Base-by-base conservation (phyloP, 1,140 invertebrate species). In the Drosophila ohnishii region DNA sequence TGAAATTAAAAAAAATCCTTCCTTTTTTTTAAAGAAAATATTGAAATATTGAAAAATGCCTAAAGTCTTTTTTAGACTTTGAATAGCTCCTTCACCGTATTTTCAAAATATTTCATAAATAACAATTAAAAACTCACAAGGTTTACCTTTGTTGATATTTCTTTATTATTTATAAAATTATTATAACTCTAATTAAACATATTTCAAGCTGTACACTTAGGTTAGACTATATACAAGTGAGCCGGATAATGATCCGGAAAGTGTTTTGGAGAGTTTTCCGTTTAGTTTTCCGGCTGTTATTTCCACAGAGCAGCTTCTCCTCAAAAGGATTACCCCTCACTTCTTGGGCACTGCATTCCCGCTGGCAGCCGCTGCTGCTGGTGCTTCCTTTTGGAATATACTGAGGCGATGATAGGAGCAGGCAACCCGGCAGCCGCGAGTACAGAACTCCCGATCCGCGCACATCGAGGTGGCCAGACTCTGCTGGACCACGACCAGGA, bases 391-490 rank as follows among this genome's bases (percentile, higher is more conserved):
- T 0, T 22, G 1, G 2, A 40, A 35, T 22, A 45, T 58, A 28
- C 53, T 45, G 16, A 80, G 35, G 1, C 42, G 56, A 45, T 87
- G 83, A 14, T 67, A 87, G 3, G 40, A 19, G 47, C 87, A 90
- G 50, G 87, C 87, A 19, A 82, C 86, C 28, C 80, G 83, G 32
- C 87, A 90, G n/a, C 87, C 87, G 3, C 72, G 75, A 3, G 69
- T 87, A 65, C 87, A 90, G 44, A 81, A 90, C 56, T 67, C 67
- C 10, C 58, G 50, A 47, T 90, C 87, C 16, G 80, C 73, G 25
- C 87, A 90, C 87, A 90, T 90, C 4, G 87, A 80, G 3, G 40
- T 28, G 53, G 87, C 75, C 47, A 90, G 61, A 11, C 75, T 83
- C 32, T 9, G 32, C 5, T 84, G 65, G 55, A 78, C 80, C 10